Evolutionary conservation across 1,140 invertebrate species (phyloP).

Genomic region (Drosophila baimaii): DNA sequence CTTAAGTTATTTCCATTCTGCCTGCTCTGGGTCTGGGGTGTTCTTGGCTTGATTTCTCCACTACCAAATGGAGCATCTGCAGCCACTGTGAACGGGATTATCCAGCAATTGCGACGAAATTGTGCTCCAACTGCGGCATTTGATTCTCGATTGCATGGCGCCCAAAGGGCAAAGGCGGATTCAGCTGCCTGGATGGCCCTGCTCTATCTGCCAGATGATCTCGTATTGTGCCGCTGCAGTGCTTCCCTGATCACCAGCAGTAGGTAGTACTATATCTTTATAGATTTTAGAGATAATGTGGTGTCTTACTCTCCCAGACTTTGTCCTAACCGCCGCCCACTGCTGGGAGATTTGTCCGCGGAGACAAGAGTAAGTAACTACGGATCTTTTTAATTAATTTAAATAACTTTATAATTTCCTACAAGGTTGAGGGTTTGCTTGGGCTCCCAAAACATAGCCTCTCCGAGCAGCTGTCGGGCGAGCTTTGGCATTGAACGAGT

Average conservation of each 20-base stretch:
- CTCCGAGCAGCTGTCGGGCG: background rate
- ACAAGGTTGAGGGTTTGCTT: background rate
- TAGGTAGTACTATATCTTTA: background rate
- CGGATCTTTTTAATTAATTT: background rate
- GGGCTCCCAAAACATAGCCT: background rate
- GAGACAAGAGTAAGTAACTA: background rate
- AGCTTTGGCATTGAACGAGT: background rate
- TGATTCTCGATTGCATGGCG: background rate
- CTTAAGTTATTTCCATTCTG: background rate
- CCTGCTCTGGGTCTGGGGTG: background rate
- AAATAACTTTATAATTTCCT: background rate
- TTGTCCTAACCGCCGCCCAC: background rate
- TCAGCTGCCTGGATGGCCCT: conserved; percentile 4
- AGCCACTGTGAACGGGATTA: background rate
- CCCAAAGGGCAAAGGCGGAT: background rate
- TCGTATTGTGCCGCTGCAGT: background rate
- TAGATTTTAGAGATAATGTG: background rate
- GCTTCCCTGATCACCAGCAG: background rate
- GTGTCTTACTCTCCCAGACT: background rate
- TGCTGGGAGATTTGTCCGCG: background rate
- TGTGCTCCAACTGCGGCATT: background rate
- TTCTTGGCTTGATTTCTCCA: background rate
- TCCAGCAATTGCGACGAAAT: background rate
- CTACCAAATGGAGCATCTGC: background rate
- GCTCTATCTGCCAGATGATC: background rate